These are phyloP conservation scores for Lipotes vexillifer DNA, from an alignment of 2,113 vertebrate genomes.

Conservation along the genomic window DNA sequence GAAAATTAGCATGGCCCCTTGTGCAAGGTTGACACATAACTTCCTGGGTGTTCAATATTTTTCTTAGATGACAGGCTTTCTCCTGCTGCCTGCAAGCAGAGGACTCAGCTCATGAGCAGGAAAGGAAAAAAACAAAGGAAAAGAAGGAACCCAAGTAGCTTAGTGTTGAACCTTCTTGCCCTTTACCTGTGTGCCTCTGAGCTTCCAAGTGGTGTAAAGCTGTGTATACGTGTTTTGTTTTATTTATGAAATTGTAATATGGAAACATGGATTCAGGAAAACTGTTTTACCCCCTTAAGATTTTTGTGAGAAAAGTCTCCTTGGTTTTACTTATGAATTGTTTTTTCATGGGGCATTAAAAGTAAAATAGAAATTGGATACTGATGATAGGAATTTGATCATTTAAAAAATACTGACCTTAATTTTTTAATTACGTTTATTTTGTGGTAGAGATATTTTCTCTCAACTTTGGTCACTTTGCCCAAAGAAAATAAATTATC, in stretches of 20 bases:
- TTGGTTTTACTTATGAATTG: background rate
- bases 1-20: background rate
- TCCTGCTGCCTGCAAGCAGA: background rate
- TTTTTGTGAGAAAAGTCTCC: background rate
- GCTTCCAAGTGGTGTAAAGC: background rate
- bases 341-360: background rate
- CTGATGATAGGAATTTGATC: background rate
- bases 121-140: background rate
- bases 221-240: background rate
- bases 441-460: background rate
- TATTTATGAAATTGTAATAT: background rate
- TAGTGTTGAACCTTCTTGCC: background rate
- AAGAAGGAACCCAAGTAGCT: background rate
- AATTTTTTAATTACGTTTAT: background rate
- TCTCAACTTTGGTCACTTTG: background rate
- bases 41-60: background rate
- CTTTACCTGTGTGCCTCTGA: background rate
- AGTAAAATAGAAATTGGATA: background rate
- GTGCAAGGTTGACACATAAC: background rate
- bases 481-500: background rate
- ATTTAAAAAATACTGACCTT: background rate
- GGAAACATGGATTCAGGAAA: background rate
- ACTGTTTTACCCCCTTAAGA: background rate
- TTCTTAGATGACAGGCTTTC: background rate
- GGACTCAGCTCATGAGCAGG: background rate